Conservation (phyloP, 2,888 invertebrate genomes). For the Cerastoderma edule region DNA sequence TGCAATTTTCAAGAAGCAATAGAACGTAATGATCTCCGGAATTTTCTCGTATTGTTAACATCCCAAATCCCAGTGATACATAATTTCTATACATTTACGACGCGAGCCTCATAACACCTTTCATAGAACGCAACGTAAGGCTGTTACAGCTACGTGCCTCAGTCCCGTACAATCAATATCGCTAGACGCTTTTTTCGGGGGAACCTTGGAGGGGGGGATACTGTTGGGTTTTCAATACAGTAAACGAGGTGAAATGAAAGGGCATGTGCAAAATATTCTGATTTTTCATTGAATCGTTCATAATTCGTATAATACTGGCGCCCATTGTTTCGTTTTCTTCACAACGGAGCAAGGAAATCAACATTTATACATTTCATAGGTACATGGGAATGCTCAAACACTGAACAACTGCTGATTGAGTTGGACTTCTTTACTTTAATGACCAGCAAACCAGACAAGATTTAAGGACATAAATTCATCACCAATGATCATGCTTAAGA, state of each 20-base stretch:
- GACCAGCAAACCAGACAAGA: too few relatives aligned
- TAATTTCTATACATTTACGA: conserved; percentile 23
- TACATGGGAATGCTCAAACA: too few relatives aligned
- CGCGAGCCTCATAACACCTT: conserved; percentile 8
- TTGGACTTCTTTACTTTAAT: too few relatives aligned
- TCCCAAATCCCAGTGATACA: conserved; percentile 16
- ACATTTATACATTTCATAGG: too few relatives aligned
- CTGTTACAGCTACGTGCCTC: not conserved
- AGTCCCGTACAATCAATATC: conserved; percentile 1
- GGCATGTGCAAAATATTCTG: too few relatives aligned
- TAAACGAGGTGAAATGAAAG: too few relatives aligned
- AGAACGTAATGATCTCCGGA: conserved; percentile 11
- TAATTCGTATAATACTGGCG: not conserved
- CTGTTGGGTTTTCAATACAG: not conserved
- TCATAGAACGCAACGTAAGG: not conserved
- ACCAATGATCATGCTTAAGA: too few relatives aligned
- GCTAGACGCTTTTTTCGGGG: conserved; percentile 18
- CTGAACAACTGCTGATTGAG: too few relatives aligned
- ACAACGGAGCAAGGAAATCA: too few relatives aligned
- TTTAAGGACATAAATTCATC: too few relatives aligned
- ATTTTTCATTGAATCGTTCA: not conserved
- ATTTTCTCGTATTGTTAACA: conserved; percentile 9
- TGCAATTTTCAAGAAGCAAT: not conserved
- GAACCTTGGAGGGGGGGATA: not conserved
- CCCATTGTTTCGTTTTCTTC: too few relatives aligned